Evolutionary conservation across 2,888 invertebrate species (phyloP).

Genomic region (Schizotus pectinicornis): DNA sequence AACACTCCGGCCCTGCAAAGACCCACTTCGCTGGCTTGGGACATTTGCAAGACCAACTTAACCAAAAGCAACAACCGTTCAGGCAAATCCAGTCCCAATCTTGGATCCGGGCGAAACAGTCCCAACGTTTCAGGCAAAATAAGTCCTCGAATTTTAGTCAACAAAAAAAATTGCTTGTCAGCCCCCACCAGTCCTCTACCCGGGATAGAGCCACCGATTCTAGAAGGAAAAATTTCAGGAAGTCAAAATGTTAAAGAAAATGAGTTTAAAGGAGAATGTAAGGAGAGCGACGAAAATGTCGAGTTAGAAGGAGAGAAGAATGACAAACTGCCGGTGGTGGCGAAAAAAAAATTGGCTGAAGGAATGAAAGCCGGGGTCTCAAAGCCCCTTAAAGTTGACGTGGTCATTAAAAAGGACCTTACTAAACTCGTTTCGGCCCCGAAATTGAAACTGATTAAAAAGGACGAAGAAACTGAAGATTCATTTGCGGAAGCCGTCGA

Average conservation of each 20-base stretch:
- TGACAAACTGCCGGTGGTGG: not conserved
- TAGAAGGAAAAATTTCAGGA: conserved; percentile 48
- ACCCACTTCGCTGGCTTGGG: conserved; percentile 93
- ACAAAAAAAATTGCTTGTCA: conserved; percentile 43
- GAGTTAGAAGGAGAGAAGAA: conserved; percentile 9
- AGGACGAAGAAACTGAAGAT: conserved; percentile 46
- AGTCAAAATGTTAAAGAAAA: too few relatives aligned
- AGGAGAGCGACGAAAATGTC: conserved; percentile 1
- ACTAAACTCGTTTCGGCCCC: conserved; percentile 17
- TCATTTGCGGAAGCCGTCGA: conserved; percentile 13
- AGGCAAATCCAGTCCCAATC: conserved; percentile 59
- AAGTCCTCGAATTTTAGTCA: conserved; percentile 65
- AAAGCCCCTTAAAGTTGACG: conserved; percentile 24
- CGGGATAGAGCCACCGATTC: conserved; percentile 54
- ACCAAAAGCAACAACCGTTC: conserved; percentile 52
- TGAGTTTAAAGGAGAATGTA: not conserved
- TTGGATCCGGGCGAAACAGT: conserved; percentile 65
- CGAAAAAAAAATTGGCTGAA: conserved; percentile 9
- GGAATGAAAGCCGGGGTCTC: conserved; percentile 8
- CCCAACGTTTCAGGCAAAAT: conserved; percentile 67
- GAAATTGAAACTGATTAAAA: conserved; percentile 30
- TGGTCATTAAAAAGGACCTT: conserved; percentile 25
- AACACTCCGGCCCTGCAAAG: conserved; percentile 83
- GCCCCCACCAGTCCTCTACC: conserved; percentile 59
- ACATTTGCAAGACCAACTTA: conserved; percentile 83